These are phyloP conservation scores for Heterochromis multidens DNA, from an alignment of 2,113 vertebrate species.

Conservation along the genomic window DNA sequence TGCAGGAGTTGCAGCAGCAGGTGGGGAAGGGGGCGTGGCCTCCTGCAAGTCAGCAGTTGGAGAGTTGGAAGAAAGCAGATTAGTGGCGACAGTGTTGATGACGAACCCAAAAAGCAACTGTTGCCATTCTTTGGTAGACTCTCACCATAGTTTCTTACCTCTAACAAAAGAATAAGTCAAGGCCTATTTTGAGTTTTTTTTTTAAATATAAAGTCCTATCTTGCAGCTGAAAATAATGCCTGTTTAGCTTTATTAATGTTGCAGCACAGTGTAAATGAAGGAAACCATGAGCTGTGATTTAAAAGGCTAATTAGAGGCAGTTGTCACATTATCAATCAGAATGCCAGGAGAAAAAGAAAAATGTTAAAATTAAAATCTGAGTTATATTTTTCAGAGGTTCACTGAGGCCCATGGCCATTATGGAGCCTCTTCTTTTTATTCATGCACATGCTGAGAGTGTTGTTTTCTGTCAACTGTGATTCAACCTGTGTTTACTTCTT, in stretches of 20 bases:
- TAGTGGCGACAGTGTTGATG: not conserved
- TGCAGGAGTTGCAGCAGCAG: conserved; percentile 18
- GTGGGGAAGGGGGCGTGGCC: conserved; percentile 24
- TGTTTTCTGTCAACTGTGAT: conserved; percentile 16
- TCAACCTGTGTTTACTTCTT: conserved; percentile 8
- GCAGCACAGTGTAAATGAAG: not conserved
- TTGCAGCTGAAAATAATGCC: not conserved
- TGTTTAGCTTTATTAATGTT: not conserved
- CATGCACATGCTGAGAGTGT: not conserved
- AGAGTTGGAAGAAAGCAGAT: not conserved
- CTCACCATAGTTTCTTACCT: not conserved
- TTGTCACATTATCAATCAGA: conserved; percentile 14
- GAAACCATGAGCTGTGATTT: not conserved
- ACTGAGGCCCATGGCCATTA: not conserved
- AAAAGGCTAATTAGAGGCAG: not conserved
- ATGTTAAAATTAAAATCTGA: not conserved
- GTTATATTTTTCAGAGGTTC: not conserved
- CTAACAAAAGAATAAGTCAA: not conserved
- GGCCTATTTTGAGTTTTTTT: fast-evolving
- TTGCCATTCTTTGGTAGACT: not conserved
- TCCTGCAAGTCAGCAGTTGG: conserved; percentile 41
- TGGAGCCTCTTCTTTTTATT: not conserved
- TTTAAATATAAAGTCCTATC: not conserved
- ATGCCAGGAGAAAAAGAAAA: not conserved
- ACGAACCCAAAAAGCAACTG: not conserved